phyloP scores from a whole-genome alignment of 2,113 vertebrate genomes.

The Melanotaenia duboulayi region DNA sequence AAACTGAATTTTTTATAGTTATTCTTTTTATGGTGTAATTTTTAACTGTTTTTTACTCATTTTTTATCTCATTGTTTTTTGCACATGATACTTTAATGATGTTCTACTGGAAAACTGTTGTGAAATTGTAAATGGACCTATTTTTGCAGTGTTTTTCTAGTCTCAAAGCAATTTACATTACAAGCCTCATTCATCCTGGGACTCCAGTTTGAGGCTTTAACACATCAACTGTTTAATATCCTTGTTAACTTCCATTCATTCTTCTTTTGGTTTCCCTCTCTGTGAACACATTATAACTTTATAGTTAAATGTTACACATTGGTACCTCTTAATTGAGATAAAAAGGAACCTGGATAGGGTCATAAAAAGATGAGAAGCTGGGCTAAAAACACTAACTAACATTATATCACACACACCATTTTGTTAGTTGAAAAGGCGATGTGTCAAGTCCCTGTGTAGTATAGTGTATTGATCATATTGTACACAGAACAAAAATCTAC shows the following conservation, averaged over 20 bases:
- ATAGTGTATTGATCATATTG: no score
- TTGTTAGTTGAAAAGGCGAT: background rate
- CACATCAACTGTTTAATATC: background rate
- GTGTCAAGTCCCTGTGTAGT: no score
- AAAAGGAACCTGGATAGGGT: background rate
- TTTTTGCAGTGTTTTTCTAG: no score
- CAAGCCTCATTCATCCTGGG: background rate
- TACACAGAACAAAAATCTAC: background rate
- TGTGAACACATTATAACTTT: background rate
- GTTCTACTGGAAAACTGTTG: background rate
- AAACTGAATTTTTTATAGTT: conserved; percentile 8
- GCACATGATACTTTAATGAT: background rate
- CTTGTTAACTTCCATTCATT: background rate
- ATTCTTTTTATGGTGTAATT: conserved; percentile 6
- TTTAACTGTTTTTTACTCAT: conserved; percentile 3
- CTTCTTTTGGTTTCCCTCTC: background rate
- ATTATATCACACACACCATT: background rate
- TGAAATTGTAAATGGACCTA: no score
- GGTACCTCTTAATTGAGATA: background rate
- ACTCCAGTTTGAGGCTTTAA: background rate
- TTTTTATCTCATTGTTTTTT: conserved; percentile 3
- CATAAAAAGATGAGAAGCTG: no score
- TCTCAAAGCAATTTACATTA: background rate
- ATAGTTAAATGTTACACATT: background rate
- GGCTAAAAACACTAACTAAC: background rate